These are phyloP conservation scores for Hydrocynus forskahlii DNA, from an alignment of 2,797 vertebrate genomes.

Conservation along the genomic window DNA sequence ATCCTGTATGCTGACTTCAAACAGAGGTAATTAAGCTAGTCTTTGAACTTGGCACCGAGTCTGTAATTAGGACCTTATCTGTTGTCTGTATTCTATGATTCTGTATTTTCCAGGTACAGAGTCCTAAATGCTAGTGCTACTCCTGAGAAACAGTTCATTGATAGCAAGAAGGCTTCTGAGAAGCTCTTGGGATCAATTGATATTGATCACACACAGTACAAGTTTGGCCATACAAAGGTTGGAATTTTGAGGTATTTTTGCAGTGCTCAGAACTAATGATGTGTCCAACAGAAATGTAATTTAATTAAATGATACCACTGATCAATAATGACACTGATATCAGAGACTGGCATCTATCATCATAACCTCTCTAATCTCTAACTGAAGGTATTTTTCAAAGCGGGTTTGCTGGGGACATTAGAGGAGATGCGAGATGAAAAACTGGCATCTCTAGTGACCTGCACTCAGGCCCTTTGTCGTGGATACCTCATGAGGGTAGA, in stretches of 20 bases:
- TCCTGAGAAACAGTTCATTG: not conserved
- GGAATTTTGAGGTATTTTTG: not conserved
- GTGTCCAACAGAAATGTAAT: too few species aligned
- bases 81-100: not conserved
- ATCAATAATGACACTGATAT: too few species aligned
- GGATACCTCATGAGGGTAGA: constrained; percentile 26
- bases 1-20: constrained; percentile 11
- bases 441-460: constrained; percentile 32
- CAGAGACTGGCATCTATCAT: not conserved
- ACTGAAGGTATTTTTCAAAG: not conserved
- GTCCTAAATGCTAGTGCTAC: not conserved
- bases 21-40: not conserved
- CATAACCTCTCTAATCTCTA: not conserved
- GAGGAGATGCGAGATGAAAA: constrained; percentile 45
- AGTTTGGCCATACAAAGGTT: constrained; percentile 1
- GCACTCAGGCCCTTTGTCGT: constrained; percentile 24
- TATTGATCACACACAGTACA: constrained; percentile 17
- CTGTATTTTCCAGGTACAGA: not conserved
- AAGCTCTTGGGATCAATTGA: not conserved
- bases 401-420: not conserved
- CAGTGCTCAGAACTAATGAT: too few species aligned
- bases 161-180: not conserved
- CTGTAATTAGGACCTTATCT: not conserved
- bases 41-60: not conserved
- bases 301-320: too few species aligned